These are phyloP conservation scores for Paramuricea clavata DNA, from an alignment of 92 coral and sea anemone genomes.

Conservation along the genomic window DNA sequence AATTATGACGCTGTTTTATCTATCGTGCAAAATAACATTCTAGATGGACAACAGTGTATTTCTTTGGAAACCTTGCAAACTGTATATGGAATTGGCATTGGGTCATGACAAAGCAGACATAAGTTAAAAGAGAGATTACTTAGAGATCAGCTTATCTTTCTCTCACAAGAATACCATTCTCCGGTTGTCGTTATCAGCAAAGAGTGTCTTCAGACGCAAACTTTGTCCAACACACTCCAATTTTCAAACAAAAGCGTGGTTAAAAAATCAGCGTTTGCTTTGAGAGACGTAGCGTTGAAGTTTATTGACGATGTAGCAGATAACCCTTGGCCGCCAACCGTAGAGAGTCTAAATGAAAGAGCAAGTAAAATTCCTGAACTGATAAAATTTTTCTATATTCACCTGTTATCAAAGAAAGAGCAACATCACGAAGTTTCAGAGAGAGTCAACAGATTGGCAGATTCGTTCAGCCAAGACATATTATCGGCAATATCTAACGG, in stretches of 20 bases:
- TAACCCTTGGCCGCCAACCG: conserved; percentile 6
- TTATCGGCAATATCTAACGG: not conserved
- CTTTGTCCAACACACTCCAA: conserved; percentile 6
- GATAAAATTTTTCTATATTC: not conserved
- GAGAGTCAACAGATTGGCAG: conserved; percentile 1
- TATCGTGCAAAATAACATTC: not conserved
- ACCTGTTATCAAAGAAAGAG: not conserved
- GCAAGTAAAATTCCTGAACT: conserved; percentile 19
- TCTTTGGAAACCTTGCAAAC: conserved; percentile 15
- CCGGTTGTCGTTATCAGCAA: conserved; percentile 31
- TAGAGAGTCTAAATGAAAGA: conserved; percentile 5
- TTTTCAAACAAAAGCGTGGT: not conserved
- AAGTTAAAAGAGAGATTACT: conserved; percentile 18
- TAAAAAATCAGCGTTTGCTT: not conserved
- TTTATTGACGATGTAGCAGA: not conserved
- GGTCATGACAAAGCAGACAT: conserved; percentile 16
- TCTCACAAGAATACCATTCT: conserved; percentile 1
- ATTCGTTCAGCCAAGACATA: conserved; percentile 24
- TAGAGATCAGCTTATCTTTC: conserved; percentile 6
- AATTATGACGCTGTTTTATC: not conserved
- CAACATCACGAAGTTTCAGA: conserved; percentile 9
- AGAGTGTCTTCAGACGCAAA: conserved; percentile 16
- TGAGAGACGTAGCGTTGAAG: not conserved
- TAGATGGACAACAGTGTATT: conserved; percentile 23
- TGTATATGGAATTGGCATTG: not conserved